These are phyloP conservation scores for Tipula confusa DNA, from an alignment of 2,888 invertebrate genomes.

Conservation along the genomic window DNA sequence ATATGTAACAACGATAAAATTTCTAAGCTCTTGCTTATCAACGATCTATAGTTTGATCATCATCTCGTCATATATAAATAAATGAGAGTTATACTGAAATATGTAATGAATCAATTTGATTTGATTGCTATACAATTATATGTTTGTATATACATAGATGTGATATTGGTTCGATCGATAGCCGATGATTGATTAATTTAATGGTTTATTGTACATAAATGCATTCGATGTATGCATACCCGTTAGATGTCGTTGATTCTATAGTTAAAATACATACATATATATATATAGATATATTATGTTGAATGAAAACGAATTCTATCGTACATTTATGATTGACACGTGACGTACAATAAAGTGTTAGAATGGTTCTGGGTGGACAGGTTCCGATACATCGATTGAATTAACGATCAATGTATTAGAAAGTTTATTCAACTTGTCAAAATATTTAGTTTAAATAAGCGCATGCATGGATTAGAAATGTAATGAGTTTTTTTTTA, in stretches of 20 bases:
- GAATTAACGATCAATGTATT: background rate
- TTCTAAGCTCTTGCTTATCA: background rate
- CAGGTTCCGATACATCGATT: background rate
- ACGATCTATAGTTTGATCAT: background rate
- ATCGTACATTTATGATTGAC: background rate
- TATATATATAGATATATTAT: background rate
- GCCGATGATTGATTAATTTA: background rate
- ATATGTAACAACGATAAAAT: background rate
- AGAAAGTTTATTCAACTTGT: slow-evolving; percentile 12
- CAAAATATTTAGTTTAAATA: background rate
- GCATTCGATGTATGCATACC: background rate
- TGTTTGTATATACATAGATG: no score
- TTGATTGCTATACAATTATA: background rate
- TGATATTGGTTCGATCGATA: background rate
- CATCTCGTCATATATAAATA: background rate
- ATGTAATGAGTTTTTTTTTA: background rate
- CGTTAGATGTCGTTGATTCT: background rate
- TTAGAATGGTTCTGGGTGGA: background rate
- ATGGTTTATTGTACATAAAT: background rate
- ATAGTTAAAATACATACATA: background rate
- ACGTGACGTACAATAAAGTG: background rate
- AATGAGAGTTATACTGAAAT: background rate
- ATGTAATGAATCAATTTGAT: background rate
- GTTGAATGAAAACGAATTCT: background rate
- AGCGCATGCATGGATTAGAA: background rate